These are phyloP conservation scores for Mythimna albipuncta DNA, from an alignment of 2,888 invertebrate genomes.

Conservation along the genomic window DNA sequence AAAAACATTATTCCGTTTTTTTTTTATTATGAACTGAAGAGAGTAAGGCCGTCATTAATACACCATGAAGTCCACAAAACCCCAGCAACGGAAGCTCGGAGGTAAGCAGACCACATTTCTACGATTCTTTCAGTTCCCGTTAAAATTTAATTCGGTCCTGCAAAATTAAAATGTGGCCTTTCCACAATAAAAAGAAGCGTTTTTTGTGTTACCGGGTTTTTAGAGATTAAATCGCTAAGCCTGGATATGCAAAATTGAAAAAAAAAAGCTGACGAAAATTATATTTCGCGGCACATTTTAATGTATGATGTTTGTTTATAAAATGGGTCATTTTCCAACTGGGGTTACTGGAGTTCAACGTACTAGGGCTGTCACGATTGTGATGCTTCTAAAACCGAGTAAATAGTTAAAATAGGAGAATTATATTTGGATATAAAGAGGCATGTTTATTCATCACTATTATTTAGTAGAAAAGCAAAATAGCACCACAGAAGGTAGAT, in stretches of 20 bases:
- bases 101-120: slow-evolving; percentile 26
- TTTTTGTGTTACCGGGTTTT: slow-evolving; percentile 62
- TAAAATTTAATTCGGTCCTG: slow-evolving; percentile 52
- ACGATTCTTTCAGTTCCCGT: slow-evolving; percentile 40
- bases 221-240: slow-evolving; percentile 70
- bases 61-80: slow-evolving; percentile 6
- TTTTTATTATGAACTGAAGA: not conserved
- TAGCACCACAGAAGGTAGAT: no score
- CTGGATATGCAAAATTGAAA: slow-evolving; percentile 72
- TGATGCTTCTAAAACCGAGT: no score
- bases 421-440: no score
- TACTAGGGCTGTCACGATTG: not conserved
- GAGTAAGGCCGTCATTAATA: slow-evolving; percentile 1
- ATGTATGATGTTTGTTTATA: slow-evolving; percentile 46
- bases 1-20: not conserved
- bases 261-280: slow-evolving; percentile 53
- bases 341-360: not conserved
- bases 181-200: slow-evolving; percentile 63
- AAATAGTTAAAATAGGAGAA: no score
- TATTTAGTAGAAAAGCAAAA: no score
- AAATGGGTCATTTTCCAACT: slow-evolving; percentile 15
- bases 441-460: no score
- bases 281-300: slow-evolving; percentile 42
- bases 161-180: slow-evolving; percentile 61
- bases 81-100: not conserved